Conservation (phyloP, 2,888 invertebrate species). For the Endomychus coccineus region DNA sequence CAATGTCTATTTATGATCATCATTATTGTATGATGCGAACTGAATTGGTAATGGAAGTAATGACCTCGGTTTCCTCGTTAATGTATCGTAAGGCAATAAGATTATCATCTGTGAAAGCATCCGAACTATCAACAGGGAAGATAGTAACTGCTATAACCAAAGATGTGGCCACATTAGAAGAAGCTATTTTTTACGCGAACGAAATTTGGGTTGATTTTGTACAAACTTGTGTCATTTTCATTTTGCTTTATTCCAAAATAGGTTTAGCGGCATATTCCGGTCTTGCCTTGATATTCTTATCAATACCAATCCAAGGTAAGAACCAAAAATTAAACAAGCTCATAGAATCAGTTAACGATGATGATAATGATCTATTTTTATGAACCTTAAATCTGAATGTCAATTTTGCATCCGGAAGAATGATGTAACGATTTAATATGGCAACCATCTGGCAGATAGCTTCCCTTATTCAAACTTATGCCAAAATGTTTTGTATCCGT, state of each 20-base stretch:
- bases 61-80: conserved; percentile 71
- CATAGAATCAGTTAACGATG: too few relatives aligned
- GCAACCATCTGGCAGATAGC: too few relatives aligned
- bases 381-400: too few relatives aligned
- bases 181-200: conserved; percentile 76
- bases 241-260: conserved; percentile 59
- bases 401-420: too few relatives aligned
- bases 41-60: conserved; percentile 72
- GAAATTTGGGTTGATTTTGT: conserved; percentile 88
- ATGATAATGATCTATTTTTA: too few relatives aligned
- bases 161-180: conserved; percentile 83
- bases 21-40: conserved; percentile 78
- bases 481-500: too few relatives aligned
- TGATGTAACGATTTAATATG: too few relatives aligned
- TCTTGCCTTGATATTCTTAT: conserved; percentile 42
- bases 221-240: conserved; percentile 70
- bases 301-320: conserved; percentile 39
- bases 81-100: conserved; percentile 62
- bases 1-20: conserved; percentile 56
- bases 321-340: too few relatives aligned
- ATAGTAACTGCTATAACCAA: conserved; percentile 85
- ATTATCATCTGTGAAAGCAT: conserved; percentile 47
- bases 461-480: too few relatives aligned
- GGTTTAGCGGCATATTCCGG: conserved; percentile 46
- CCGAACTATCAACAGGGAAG: conserved; percentile 60